A percentile compares a stretch with the other conserved stretches of the same genome.
Conservation (phyloP, 2,888 invertebrate species). For the Melanostoma scalare region DNA sequence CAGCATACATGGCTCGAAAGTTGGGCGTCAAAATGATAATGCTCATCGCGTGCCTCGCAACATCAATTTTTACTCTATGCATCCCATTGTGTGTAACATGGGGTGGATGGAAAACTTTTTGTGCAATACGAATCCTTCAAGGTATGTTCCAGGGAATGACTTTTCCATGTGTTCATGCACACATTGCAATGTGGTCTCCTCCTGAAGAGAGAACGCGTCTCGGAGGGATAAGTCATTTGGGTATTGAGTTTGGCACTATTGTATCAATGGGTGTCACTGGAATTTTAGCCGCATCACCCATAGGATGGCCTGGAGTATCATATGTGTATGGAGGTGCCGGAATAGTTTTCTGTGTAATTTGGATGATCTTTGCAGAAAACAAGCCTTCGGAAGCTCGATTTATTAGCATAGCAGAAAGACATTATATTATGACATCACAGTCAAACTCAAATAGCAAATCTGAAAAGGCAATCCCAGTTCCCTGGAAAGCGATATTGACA, state of each 20-base stretch:
- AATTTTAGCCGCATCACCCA: constrained; percentile 82
- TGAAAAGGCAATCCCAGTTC: constrained; percentile 82
- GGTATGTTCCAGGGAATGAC: constrained; percentile 86
- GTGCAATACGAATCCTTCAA: constrained; percentile 84
- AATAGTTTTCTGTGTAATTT: constrained; percentile 82
- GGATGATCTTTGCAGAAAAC: constrained; percentile 84
- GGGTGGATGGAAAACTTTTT: constrained; percentile 84
- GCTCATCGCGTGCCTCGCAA: constrained; percentile 82
- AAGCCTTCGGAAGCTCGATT: constrained; percentile 83
- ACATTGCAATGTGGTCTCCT: constrained; percentile 86
- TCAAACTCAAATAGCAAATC: constrained; percentile 38
- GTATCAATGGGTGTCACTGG: constrained; percentile 85
- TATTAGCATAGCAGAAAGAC: constrained; percentile 83
- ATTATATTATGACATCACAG: constrained; percentile 82
- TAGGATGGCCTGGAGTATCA: constrained; percentile 86
- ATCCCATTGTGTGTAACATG: constrained; percentile 85
- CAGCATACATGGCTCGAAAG: constrained; percentile 86
- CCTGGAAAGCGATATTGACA: constrained; percentile 86
- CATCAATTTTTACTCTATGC: constrained; percentile 85
- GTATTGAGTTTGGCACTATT: constrained; percentile 86
- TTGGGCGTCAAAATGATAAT: constrained; percentile 86
- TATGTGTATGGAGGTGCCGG: constrained; percentile 83
- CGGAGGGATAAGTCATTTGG: constrained; percentile 83
- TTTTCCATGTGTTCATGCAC: constrained; percentile 85
- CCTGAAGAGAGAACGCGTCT: constrained; percentile 85